Evolutionary conservation across 1,140 invertebrate genomes (phyloP).

Genomic region (Nasonia vitripennis): DNA sequence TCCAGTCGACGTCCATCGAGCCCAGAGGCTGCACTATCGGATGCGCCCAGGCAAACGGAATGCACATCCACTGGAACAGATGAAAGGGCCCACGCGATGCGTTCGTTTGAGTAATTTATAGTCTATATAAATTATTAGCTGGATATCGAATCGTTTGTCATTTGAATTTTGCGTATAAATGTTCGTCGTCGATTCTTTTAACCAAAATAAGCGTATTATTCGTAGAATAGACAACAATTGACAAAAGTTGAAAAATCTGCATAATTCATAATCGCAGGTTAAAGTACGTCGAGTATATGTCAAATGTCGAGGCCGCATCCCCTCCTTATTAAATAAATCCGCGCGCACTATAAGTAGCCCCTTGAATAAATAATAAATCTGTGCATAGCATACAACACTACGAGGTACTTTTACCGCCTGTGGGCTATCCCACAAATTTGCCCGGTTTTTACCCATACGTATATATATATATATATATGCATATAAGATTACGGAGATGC

Average conservation of each 20-base stretch:
- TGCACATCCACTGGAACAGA: constrained; percentile 90
- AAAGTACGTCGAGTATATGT: background rate
- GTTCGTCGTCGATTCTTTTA: too few relatives aligned
- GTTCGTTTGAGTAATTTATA: too few relatives aligned
- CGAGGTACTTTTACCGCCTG: background rate
- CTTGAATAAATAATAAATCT: background rate
- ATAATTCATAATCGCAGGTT: too few relatives aligned
- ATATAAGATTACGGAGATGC: too few relatives aligned
- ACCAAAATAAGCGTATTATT: too few relatives aligned
- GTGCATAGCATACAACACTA: background rate
- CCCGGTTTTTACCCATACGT: too few relatives aligned
- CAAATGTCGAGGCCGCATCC: constrained; percentile 1
- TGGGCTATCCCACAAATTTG: background rate
- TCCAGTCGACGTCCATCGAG: constrained; percentile 92
- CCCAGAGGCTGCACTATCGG: constrained; percentile 86
- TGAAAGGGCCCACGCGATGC: background rate
- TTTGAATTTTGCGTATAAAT: too few relatives aligned
- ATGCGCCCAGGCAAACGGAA: constrained; percentile 95
- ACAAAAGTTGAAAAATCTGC: background rate
- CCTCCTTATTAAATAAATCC: background rate
- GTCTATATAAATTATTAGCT: too few relatives aligned
- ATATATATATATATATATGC: too few relatives aligned
- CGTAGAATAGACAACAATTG: too few relatives aligned
- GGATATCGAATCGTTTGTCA: too few relatives aligned
- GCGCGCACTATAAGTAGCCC: background rate